Percentiles rank a stretch among this genome's conserved stretches.
Conservation (phyloP, 2,797 vertebrate species). For the Gallinago nigripennis region DNA sequence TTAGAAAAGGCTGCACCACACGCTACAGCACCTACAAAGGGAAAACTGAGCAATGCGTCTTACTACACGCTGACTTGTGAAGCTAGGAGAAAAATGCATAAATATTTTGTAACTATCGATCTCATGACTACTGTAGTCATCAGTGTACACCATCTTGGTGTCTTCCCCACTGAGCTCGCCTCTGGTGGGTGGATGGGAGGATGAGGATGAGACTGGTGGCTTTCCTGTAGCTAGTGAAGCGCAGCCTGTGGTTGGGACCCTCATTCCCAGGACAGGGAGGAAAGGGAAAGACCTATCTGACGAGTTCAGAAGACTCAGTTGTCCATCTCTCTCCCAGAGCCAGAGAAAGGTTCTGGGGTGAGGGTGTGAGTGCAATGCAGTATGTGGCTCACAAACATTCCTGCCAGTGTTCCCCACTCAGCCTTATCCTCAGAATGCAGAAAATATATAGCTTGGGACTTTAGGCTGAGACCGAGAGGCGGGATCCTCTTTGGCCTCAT, state of each 20-base stretch:
- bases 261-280: neutral
- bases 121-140: neutral
- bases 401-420: neutral
- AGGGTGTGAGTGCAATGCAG: neutral
- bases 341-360: neutral
- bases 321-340: neutral
- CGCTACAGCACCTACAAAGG: neutral
- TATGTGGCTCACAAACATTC: neutral
- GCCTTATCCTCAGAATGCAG: neutral
- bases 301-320: neutral
- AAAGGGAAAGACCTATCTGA: neutral
- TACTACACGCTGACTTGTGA: neutral
- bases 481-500: neutral
- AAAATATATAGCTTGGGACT: neutral
- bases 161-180: neutral
- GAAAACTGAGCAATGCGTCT: neutral
- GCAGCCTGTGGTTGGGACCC: accelerated
- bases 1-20: neutral
- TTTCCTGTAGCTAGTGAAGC: neutral
- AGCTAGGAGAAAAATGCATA: neutral
- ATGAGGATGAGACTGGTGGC: neutral
- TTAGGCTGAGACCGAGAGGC: neutral
- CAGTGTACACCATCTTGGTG: accelerated
- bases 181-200: neutral
- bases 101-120: neutral